Percentiles rank a stretch among this genome's conserved stretches.
phyloP scores from a whole-genome alignment of 2,888 invertebrate genomes.

The Drosophila meridionalis region DNA sequence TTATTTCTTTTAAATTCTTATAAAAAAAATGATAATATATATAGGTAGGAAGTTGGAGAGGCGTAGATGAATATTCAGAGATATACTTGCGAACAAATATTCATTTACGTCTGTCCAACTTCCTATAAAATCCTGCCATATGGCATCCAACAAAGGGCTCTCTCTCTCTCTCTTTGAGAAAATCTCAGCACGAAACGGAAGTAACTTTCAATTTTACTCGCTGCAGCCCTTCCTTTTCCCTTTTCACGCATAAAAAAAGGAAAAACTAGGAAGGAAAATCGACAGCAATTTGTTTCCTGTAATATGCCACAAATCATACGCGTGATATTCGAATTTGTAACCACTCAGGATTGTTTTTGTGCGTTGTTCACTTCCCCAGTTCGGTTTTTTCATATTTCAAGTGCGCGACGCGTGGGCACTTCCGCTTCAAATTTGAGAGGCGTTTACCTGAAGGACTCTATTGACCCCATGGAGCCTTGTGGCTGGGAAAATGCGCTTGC shows the following conservation, averaged over 20 bases:
- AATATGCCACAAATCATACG: constrained; percentile 45
- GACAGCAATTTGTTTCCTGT: constrained; percentile 45
- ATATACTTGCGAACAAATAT: too few species aligned
- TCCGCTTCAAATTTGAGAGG: constrained; percentile 52
- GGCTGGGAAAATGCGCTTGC: constrained; percentile 23
- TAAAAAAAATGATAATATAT: too few species aligned
- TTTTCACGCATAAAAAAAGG: constrained; percentile 26
- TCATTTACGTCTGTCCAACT: background rate
- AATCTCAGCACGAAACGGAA: constrained; percentile 52
- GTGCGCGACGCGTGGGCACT: constrained; percentile 63
- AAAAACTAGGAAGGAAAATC: constrained; percentile 33
- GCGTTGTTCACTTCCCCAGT: constrained; percentile 28
- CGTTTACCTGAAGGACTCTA: constrained; percentile 39
- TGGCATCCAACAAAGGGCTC: constrained; percentile 16
- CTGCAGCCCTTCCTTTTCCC: constrained; percentile 20
- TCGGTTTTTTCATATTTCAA: constrained; percentile 14
- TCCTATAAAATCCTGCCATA: constrained; percentile 33
- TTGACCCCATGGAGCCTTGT: constrained; percentile 31
- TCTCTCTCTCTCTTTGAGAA: background rate
- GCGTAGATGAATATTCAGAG: too few species aligned
- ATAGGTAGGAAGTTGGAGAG: too few species aligned
- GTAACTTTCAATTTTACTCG: constrained; percentile 57
- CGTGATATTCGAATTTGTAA: constrained; percentile 46
- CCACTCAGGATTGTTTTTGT: constrained; percentile 46
- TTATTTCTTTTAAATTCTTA: too few species aligned